Evolutionary conservation across 2,113 vertebrate species (phyloP).

Genomic region (Albula goreensis): DNA sequence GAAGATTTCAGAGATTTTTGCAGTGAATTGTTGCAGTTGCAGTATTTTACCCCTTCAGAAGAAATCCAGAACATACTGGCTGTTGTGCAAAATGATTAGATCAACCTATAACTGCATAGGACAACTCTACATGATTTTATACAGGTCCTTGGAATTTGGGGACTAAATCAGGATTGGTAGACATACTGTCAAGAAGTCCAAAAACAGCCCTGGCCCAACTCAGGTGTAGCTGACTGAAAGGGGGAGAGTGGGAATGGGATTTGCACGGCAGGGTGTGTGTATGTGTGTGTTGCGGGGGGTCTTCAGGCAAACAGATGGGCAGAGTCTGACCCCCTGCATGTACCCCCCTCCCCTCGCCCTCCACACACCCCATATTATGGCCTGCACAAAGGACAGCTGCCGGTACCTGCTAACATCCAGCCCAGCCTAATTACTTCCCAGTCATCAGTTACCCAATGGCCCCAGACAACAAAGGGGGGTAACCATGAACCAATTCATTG

Average conservation of each 20-base stretch:
- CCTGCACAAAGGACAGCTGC: constrained; percentile 50
- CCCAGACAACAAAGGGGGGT: constrained; percentile 39
- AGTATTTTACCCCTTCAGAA: not conserved
- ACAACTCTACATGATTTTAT: too few relatives aligned
- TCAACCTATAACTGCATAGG: too few relatives aligned
- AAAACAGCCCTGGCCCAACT: not conserved
- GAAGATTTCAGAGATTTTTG: too few relatives aligned
- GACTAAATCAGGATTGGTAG: not conserved
- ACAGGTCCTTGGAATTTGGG: not conserved
- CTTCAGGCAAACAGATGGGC: constrained; percentile 46
- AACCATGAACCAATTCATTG: constrained; percentile 39
- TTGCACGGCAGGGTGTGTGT: not conserved
- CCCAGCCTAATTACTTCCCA: constrained; percentile 55
- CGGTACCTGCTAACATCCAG: constrained; percentile 56
- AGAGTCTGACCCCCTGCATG: constrained; percentile 36
- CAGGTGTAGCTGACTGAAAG: not conserved
- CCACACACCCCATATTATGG: constrained; percentile 34
- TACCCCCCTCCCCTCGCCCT: constrained; percentile 26
- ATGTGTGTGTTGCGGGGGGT: not conserved
- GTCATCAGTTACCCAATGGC: constrained; percentile 55
- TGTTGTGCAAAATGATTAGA: not conserved
- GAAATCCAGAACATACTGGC: not conserved
- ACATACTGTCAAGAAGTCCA: not conserved
- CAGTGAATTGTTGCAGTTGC: too few relatives aligned
- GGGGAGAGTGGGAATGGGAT: not conserved